Evolutionary conservation across 2,113 vertebrate species (phyloP).

Genomic region (Amphilophus citrinellus): DNA sequence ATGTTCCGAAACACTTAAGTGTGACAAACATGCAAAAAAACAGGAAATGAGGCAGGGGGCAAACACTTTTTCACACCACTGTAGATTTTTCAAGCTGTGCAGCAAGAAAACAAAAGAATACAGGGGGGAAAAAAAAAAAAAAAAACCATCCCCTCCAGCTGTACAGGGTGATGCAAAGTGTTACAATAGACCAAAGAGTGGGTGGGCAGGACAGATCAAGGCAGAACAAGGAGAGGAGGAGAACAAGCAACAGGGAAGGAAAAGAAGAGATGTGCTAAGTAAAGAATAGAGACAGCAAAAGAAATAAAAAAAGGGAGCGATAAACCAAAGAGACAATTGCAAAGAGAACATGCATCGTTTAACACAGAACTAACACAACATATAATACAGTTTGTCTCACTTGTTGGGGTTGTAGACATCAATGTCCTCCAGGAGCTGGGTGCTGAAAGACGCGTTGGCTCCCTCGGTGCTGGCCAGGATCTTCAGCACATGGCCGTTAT

Average conservation of each 20-base stretch:
- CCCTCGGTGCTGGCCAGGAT: conserved; percentile 83
- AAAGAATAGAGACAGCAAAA: not conserved
- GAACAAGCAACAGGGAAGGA: not conserved
- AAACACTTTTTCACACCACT: no score
- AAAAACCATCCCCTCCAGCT: conserved; percentile 39
- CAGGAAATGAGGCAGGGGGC: no score
- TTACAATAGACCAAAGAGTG: conserved; percentile 54
- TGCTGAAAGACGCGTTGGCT: conserved; percentile 69
- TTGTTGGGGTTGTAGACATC: conserved; percentile 87
- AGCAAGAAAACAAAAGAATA: conserved; percentile 49
- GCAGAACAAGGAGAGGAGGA: conserved; percentile 21
- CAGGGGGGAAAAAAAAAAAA: accelerated
- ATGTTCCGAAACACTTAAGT: no score
- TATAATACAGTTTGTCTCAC: conserved; percentile 74
- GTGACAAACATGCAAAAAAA: no score
- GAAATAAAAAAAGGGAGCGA: not conserved
- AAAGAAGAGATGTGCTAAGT: not conserved
- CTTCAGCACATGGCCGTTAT: conserved; percentile 90
- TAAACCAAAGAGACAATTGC: not conserved
- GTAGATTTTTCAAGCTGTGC: conserved; percentile 27
- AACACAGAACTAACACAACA: not conserved
- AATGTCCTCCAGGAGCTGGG: conserved; percentile 90
- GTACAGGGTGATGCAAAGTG: conserved; percentile 63
- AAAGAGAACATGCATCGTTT: not conserved
- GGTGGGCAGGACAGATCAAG: conserved; percentile 53